These are phyloP conservation scores for Catajapyx aquilonaris DNA, from an alignment of 1,140 invertebrate species.

Conservation along the genomic window DNA sequence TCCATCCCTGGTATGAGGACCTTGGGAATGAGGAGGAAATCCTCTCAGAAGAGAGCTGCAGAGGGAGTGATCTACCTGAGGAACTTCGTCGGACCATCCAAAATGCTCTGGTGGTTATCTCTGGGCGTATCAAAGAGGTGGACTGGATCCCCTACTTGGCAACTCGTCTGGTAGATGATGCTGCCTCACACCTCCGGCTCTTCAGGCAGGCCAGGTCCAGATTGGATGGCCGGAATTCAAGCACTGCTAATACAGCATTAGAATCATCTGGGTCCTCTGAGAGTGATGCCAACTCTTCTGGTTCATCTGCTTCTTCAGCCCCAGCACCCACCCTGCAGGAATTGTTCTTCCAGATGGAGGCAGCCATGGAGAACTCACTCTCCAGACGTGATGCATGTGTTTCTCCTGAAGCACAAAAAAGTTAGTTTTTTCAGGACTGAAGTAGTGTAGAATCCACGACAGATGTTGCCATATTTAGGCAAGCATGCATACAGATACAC, in stretches of 20 bases:
- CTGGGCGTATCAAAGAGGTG: no score
- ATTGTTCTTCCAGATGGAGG: conserved; percentile 72
- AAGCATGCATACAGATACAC: no score
- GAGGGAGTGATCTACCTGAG: no score
- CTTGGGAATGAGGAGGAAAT: background rate
- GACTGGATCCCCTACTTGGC: conserved; percentile 78
- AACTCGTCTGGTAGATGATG: conserved; percentile 67
- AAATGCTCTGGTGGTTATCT: no score
- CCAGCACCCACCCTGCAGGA: conserved; percentile 31
- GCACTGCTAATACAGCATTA: conserved; percentile 23
- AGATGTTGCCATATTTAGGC: no score
- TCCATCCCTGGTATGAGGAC: conserved; percentile 49
- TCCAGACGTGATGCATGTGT: conserved; percentile 15
- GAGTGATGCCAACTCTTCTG: conserved; percentile 7
- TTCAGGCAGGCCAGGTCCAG: conserved; percentile 49
- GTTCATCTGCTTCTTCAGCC: conserved; percentile 7
- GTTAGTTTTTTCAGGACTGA: no score
- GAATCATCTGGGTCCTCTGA: background rate
- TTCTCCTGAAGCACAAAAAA: no score
- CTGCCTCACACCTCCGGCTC: conserved; percentile 65
- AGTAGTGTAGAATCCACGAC: no score
- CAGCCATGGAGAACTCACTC: conserved; percentile 56
- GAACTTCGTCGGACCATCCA: no score
- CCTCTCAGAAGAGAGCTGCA: no score
- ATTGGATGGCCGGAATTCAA: conserved; percentile 28